phyloP scores from a whole-genome alignment of 2,888 invertebrate species.

The Tenthredo scrophulariae region DNA sequence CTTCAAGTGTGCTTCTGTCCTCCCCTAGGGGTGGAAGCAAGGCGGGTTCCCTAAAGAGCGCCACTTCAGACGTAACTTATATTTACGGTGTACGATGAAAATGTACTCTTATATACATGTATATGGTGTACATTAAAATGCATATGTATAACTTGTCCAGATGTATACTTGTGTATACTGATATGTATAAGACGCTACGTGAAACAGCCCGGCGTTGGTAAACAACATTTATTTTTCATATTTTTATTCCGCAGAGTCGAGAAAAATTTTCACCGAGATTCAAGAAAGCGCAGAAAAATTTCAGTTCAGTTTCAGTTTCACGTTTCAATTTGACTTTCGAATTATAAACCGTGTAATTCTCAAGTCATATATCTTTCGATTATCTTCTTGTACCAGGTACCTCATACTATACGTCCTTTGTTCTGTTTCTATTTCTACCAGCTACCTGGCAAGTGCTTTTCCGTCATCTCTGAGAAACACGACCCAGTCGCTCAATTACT shows the following conservation, averaged over 20 bases:
- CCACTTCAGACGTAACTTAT: slow-evolving; percentile 36
- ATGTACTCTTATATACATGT: not conserved
- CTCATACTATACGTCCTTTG: not conserved
- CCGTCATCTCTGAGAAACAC: not conserved
- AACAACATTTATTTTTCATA: slow-evolving; percentile 37
- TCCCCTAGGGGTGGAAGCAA: slow-evolving; percentile 8
- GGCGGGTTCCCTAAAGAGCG: slow-evolving; percentile 38
- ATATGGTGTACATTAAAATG: slow-evolving; percentile 9
- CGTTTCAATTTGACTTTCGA: slow-evolving; percentile 11
- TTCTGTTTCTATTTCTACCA: not conserved
- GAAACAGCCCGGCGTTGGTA: not conserved
- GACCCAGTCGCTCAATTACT: slow-evolving; percentile 19
- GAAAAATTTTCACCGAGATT: slow-evolving; percentile 21
- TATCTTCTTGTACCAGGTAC: not conserved
- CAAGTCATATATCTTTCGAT: slow-evolving; percentile 25
- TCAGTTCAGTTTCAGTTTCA: slow-evolving; percentile 31
- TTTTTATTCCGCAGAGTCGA: slow-evolving; percentile 1
- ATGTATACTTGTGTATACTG: not conserved
- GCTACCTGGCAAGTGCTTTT: not conserved
- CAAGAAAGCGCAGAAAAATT: slow-evolving; percentile 20
- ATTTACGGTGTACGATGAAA: slow-evolving; percentile 11
- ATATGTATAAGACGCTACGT: not conserved
- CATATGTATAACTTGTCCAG: slow-evolving; percentile 11
- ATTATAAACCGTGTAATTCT: slow-evolving; percentile 21
- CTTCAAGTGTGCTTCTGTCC: slow-evolving; percentile 25